These are phyloP conservation scores for Heliconius erato DNA, from an alignment of 2,888 invertebrate species.

Conservation along the genomic window DNA sequence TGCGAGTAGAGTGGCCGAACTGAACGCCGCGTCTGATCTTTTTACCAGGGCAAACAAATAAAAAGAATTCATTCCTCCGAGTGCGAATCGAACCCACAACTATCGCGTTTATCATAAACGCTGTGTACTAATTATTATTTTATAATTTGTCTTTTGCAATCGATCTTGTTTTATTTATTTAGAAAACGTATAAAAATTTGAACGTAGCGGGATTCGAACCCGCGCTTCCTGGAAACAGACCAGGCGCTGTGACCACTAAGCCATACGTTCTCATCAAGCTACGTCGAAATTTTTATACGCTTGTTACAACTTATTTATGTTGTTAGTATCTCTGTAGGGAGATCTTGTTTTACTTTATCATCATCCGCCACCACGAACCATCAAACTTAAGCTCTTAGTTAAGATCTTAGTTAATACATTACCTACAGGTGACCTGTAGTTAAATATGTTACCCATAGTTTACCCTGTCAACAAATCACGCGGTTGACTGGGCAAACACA, in stretches of 20 bases:
- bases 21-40: background rate
- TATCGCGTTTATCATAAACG: background rate
- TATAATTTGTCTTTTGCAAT: too few relatives aligned
- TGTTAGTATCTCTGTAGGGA: too few relatives aligned
- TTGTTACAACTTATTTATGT: too few relatives aligned
- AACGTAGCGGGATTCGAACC: too few relatives aligned
- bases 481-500: conserved; percentile 58
- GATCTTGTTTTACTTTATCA: too few relatives aligned
- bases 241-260: too few relatives aligned
- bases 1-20: background rate
- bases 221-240: too few relatives aligned
- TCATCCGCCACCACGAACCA: background rate
- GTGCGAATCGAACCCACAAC: background rate
- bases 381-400: too few relatives aligned
- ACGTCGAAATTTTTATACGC: too few relatives aligned
- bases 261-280: too few relatives aligned
- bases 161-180: too few relatives aligned
- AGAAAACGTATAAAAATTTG: too few relatives aligned
- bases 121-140: background rate
- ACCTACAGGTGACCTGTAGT: background rate
- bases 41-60: background rate
- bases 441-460: background rate
- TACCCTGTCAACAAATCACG: conserved; percentile 59
- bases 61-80: background rate
- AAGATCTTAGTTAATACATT: background rate